Evolutionary conservation across 1,140 invertebrate species (phyloP), one percentile per base, ranked within the genome.

Genomic region (Stenopsyche tienmushanensis): DNA sequence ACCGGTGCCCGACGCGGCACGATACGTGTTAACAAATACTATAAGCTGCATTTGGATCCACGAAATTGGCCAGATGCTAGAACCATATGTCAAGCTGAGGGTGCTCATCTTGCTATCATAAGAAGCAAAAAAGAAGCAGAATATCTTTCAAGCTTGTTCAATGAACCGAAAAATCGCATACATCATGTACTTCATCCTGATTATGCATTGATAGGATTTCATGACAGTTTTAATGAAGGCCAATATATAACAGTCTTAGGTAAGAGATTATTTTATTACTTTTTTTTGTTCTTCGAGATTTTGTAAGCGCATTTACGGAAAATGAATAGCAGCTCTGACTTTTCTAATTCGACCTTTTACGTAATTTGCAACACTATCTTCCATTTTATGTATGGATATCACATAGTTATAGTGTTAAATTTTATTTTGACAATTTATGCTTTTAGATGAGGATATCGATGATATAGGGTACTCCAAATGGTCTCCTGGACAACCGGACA

Each of bases 81-180:
- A 1, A 15, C 25, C 13, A 39, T 47, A 26, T 71, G 70, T 58
- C 25, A 41, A 3, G 15, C 39, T 5, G 70, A 71, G 57, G 64
- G 64, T 9, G 66, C 26, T 20, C 60, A 71, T 41, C 59, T 71
- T 3, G 70, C 64, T 0, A 54, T 69, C 3, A 50, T 71, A 5
- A 66, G 66, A 20, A 64, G 54, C 7, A 47, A 58, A 52, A 45
- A 53, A 39, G 70, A 71, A 34, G 41, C 26, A 49, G 21, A 47
- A 1, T 18, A 23, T n/a, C 26, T 62, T 1, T 10, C 41, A 13
- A 20, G 9, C 8, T 25, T 49, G 23, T 62, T 62, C 24, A 57
- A 1, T 15, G 34, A 57, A 21, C 53, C 53, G 41, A 8, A 34
- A 55, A 21, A 57, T 21, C 41, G 15, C 20, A 20, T 57, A 9